phyloP scores from a whole-genome alignment of 2,113 vertebrate species.

The Thunnus thynnus region DNA sequence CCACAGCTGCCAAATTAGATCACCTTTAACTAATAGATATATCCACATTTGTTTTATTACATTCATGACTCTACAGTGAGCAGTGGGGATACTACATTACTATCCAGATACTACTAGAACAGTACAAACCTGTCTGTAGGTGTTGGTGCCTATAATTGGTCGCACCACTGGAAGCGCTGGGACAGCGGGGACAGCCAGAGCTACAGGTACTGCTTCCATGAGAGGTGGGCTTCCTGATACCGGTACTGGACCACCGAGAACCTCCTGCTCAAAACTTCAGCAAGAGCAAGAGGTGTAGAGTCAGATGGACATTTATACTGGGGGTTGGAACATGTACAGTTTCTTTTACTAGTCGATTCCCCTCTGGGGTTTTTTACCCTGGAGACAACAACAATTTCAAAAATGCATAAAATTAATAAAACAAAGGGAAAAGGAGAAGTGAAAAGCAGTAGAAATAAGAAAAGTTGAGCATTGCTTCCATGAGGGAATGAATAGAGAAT shows the following conservation, averaged over 20 bases:
- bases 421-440: no score
- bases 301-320: background rate
- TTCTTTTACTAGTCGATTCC: no score
- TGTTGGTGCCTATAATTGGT: conserved; percentile 93
- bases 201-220: conserved; percentile 84
- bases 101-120: background rate
- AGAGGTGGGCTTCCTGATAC: conserved; percentile 80
- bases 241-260: conserved; percentile 89
- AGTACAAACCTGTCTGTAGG: conserved; percentile 89
- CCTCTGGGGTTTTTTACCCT: no score
- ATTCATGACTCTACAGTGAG: background rate
- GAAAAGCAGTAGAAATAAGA: no score
- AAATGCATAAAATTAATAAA: no score
- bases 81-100: background rate
- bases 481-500: no score
- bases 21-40: no score
- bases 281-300: background rate
- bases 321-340: no score
- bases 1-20: no score
- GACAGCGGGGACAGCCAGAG: conserved; percentile 84
- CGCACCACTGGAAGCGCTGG: conserved; percentile 85
- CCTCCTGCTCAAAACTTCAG: conserved; percentile 92
- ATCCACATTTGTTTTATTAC: background rate
- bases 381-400: no score
- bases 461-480: no score